Conservation (phyloP, 2,797 vertebrate species). For the Gymnoscopelus microlampas region DNA sequence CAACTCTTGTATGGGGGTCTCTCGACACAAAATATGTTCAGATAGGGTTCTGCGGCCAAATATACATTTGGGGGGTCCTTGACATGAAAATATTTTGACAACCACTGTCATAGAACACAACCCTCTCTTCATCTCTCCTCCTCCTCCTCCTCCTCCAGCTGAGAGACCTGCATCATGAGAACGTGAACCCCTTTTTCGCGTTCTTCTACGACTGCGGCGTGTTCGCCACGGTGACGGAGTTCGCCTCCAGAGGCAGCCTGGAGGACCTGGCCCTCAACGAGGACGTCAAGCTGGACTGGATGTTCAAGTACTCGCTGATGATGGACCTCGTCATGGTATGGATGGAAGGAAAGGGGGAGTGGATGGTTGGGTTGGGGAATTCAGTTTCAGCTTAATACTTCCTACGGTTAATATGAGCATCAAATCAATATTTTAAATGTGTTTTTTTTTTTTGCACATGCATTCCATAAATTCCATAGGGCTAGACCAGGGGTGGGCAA, state of each 20-base stretch:
- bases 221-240: conserved; percentile 90
- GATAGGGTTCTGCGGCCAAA: background rate
- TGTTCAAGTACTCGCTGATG: conserved; percentile 94
- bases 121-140: background rate
- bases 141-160: conserved; percentile 77
- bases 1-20: background rate
- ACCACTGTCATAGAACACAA: too few relatives aligned
- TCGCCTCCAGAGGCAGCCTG: conserved; percentile 90
- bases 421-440: too few relatives aligned
- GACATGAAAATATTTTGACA: background rate
- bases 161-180: conserved; percentile 91
- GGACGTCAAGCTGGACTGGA: conserved; percentile 92
- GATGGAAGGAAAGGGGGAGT: too few relatives aligned
- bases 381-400: too few relatives aligned
- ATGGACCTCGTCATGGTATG: conserved; percentile 88
- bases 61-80: too few relatives aligned
- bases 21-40: too few relatives aligned
- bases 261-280: conserved; percentile 89
- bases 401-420: too few relatives aligned
- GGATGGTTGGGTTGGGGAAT: too few relatives aligned
- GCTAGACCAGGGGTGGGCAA: too few relatives aligned
- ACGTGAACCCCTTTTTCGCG: conserved; percentile 89
- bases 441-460: too few relatives aligned
- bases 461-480: too few relatives aligned
- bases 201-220: conserved; percentile 90